Evolutionary conservation across 2,113 vertebrate genomes (phyloP), one percentile per base, ranked within the genome.

Genomic region (Sturnira hondurensis): DNA sequence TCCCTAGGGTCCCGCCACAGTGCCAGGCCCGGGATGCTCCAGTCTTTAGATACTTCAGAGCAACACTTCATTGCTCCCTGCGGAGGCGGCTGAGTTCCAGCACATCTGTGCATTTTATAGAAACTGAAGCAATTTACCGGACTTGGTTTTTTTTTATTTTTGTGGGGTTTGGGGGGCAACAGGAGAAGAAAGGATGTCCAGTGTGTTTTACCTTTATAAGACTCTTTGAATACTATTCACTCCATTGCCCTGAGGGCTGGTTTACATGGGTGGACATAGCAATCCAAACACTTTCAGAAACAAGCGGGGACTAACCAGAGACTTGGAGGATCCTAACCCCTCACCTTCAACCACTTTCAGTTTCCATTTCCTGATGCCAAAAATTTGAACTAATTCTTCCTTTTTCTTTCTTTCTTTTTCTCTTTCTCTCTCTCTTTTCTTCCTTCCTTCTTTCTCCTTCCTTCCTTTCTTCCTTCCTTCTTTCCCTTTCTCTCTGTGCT

Each of bases 101-200:
- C 86, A 95, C 96, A 96, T 95, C 94, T 95, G 94, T 87, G 81
- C 70, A 54, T 80, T 94, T 95, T 92, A 94, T 61, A 78, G 85
- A 86, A 95, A 94, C 74, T 5, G 7, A 92, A 93, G 36, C 50
- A 89, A 89, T 84, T 61, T 88, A 16, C 70, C 16, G 22, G 28
- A 13, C 26, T 61, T 61, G 58, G 12, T 61, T 61, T 63, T 28
- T 87, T 92, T 54, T 22, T 16, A 1, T 5, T 3, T 36, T 4
- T 77, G 80, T 31, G 38, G 10, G 3, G 0, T 31, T 52, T 12
- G 0, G 7, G 5, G 12, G 3, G 19, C 45, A 45, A 74, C 11
- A 9, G 31, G 20, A 54, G 26, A 36, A 13, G 24, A 14, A 56
- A 38, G 13, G 4, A n/a, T 82, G 58, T 54, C 70, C 12, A 73